Conservation (phyloP, 2,113 vertebrate species). For the Setophaga petechia region DNA sequence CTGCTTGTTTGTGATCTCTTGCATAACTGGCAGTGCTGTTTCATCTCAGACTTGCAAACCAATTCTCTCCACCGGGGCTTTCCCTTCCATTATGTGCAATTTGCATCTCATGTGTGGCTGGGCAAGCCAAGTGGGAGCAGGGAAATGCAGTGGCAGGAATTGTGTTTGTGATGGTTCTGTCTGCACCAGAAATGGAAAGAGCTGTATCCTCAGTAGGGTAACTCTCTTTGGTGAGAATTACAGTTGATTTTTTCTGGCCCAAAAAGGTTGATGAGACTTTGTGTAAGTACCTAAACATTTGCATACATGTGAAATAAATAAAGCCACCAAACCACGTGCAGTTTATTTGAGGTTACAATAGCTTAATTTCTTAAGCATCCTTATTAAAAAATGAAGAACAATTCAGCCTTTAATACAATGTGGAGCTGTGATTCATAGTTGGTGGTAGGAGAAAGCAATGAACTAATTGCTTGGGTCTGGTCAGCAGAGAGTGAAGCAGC, state of each 20-base stretch:
- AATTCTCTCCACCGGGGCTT: background rate
- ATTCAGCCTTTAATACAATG: background rate
- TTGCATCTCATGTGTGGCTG: background rate
- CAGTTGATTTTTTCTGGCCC: background rate
- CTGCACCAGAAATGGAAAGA: background rate
- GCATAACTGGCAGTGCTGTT: background rate
- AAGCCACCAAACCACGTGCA: background rate
- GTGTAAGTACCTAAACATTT: slow-evolving; percentile 49
- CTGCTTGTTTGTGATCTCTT: background rate
- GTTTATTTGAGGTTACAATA: slow-evolving; percentile 56
- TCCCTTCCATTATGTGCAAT: background rate
- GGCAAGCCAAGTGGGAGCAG: background rate
- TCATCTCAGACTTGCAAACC: background rate
- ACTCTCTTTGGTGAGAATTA: background rate
- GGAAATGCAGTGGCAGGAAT: background rate
- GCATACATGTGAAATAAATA: background rate
- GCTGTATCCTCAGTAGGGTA: background rate
- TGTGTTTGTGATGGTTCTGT: background rate
- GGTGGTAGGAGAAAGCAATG: slow-evolving; percentile 35
- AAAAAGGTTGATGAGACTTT: slow-evolving; percentile 3
- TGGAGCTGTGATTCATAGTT: slow-evolving; percentile 38
- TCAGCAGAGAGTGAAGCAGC: slow-evolving; percentile 50
- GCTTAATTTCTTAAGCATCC: slow-evolving; percentile 20
- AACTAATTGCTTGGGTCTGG: slow-evolving; percentile 57
- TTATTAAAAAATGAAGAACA: slow-evolving; percentile 4